Evolutionary conservation across 2,797 vertebrate genomes (phyloP).

Genomic region (Ptychadena robeensis): DNA sequence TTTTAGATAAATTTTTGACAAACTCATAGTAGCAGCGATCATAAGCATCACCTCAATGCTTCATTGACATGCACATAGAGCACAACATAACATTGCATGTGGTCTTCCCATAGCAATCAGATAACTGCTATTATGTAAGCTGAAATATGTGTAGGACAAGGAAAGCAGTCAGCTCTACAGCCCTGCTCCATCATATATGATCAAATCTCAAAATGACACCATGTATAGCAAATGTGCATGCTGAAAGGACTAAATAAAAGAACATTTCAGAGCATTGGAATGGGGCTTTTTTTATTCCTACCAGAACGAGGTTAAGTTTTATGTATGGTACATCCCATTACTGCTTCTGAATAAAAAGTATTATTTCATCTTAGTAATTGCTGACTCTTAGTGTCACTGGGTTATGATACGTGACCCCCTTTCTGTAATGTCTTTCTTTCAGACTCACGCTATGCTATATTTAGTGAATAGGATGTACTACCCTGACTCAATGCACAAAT

Average conservation of each 20-base stretch:
- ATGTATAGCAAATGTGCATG: not conserved
- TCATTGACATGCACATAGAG: no score
- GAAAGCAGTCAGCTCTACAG: not conserved
- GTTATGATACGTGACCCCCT: not conserved
- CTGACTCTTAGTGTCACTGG: not conserved
- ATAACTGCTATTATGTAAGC: no score
- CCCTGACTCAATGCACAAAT: slow-evolving; percentile 23
- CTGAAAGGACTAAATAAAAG: not conserved
- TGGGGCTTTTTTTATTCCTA: not conserved
- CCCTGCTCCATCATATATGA: not conserved
- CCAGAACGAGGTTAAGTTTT: not conserved
- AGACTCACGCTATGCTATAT: slow-evolving; percentile 17
- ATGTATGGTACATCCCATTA: not conserved
- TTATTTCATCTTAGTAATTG: slow-evolving; percentile 10
- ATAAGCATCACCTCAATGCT: no score
- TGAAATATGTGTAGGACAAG: no score
- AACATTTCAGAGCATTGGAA: not conserved
- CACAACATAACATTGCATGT: no score
- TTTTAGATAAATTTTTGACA: no score
- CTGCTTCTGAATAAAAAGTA: not conserved
- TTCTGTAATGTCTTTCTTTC: not conserved
- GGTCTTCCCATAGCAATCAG: no score
- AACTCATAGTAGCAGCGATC: no score
- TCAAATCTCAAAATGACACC: not conserved
- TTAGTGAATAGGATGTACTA: slow-evolving; percentile 23